These are phyloP conservation scores for Capitella teleta DNA, from an alignment of 1,140 invertebrate genomes.

Conservation along the genomic window DNA sequence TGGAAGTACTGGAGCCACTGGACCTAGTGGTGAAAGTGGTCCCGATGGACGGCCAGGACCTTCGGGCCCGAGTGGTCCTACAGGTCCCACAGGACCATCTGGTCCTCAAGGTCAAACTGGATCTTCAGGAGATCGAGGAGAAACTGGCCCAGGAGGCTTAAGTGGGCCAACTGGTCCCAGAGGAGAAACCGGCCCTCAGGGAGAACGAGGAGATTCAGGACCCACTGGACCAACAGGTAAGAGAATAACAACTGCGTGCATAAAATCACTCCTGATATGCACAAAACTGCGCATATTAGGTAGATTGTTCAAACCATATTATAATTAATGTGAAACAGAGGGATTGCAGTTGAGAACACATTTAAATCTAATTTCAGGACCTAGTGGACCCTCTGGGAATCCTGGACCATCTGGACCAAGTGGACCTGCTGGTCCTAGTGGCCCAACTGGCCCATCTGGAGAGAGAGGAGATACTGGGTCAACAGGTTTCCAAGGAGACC, in stretches of 20 bases:
- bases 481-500: neutral
- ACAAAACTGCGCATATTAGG: neutral
- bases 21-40: slow-evolving; percentile 3
- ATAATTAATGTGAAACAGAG: too few species aligned
- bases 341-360: too few species aligned
- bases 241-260: too few species aligned
- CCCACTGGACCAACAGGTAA: too few species aligned
- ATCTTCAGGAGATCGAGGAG: neutral
- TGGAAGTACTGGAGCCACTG: too few species aligned
- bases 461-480: slow-evolving; percentile 2
- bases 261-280: too few species aligned
- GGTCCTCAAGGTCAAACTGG: slow-evolving; percentile 8
- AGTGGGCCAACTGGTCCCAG: too few species aligned
- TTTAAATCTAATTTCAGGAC: too few species aligned
- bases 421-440: neutral
- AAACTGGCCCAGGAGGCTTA: too few species aligned
- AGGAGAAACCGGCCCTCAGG: too few species aligned
- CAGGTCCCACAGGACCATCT: slow-evolving; percentile 2
- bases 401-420: too few species aligned
- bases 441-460: slow-evolving; percentile 6
- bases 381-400: neutral
- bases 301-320: neutral
- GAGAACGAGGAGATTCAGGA: neutral
- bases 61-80: neutral
- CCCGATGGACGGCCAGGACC: neutral